Evolutionary conservation across 2,888 invertebrate genomes (phyloP), one percentile per base, ranked within the genome.

Genomic region (Ochlodes sylvanus): DNA sequence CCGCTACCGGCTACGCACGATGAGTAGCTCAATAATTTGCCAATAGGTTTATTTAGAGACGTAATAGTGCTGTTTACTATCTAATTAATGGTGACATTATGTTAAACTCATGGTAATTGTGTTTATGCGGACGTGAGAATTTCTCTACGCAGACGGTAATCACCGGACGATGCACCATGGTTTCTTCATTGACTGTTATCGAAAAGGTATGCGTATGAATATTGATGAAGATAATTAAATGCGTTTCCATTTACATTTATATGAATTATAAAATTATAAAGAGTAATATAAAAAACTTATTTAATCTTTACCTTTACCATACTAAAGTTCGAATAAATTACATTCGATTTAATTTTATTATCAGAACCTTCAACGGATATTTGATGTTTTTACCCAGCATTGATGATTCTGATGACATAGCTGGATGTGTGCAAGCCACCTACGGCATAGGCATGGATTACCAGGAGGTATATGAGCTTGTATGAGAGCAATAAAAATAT

Each of bases 21-120:
- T 68, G 67, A 56, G 67, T 64, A 63, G 50, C 70, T 72, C 70
- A 73, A 70, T 72, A 70, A 71, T 70, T 71, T 66, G 74, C 71
- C 73, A 73, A 77, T 73, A 72, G 68, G 72, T 76, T 75, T 74
- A 76, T 75, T 73, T 69, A 69, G 68, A 68, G 47, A 56, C 55
- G 68, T 73, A 71, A 72, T 72, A 72, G 70, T 72, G 65, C 65
- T 67, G 68, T 70, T 64, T 70, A 68, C 68, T 66, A 71, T 69
- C 69, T 74, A 71, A 71, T 73, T 70, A 69, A 74, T 66, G 54
- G 54, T 66, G 62, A 66, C 50, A 68, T 66, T 42, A 63, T 66
- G 66, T 66, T 60, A 58, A 57, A 44, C 42, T 58, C 21, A n/a
- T 52, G 41, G 57, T 58, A 55, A 58, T 65, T 65, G 58, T 64